Percentiles rank a stretch among this genome's conserved stretches.
Conservation (phyloP, 2,888 invertebrate genomes). For the Erannis defoliaria region DNA sequence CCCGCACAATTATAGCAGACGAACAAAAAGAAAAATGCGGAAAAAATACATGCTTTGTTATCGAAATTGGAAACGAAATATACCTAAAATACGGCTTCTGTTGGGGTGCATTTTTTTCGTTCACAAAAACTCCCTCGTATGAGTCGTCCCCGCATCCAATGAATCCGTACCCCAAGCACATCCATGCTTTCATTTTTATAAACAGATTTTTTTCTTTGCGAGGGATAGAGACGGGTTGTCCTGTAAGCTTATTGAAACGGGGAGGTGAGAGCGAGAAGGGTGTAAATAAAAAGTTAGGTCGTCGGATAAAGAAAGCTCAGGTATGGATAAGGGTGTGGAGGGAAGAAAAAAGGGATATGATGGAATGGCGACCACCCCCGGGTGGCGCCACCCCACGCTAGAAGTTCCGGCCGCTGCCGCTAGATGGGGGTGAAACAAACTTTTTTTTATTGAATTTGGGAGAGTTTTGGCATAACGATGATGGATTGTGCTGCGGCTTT, state of each 20-base stretch:
- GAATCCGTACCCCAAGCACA: conserved; percentile 70
- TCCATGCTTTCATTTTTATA: conserved; percentile 80
- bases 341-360: conserved; percentile 84
- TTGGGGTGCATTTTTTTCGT: conserved; percentile 81
- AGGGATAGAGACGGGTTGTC: conserved; percentile 59
- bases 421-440: conserved; percentile 80
- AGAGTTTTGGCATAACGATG: conserved; percentile 84
- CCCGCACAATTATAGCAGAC: conserved; percentile 76
- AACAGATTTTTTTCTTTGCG: conserved; percentile 83
- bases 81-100: conserved; percentile 77
- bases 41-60: conserved; percentile 82
- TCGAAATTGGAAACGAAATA: conserved; percentile 84
- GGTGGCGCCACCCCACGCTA: conserved; percentile 58
- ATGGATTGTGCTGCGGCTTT: conserved; percentile 83
- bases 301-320: conserved; percentile 86
- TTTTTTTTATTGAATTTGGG: conserved; percentile 85
- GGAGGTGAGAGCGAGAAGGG: conserved; percentile 66
- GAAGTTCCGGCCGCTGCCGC: conserved; percentile 73
- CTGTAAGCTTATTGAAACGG: conserved; percentile 36
- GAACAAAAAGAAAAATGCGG: conserved; percentile 65
- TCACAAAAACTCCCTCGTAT: conserved; percentile 82
- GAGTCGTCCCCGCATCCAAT: conserved; percentile 75
- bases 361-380: conserved; percentile 76
- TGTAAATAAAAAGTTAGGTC: conserved; percentile 80
- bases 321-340: conserved; percentile 85